Percentiles rank a stretch among this genome's conserved stretches.
These are phyloP conservation scores for Alfaro cultratus DNA, from an alignment of 2,797 vertebrate species.

Conservation along the genomic window DNA sequence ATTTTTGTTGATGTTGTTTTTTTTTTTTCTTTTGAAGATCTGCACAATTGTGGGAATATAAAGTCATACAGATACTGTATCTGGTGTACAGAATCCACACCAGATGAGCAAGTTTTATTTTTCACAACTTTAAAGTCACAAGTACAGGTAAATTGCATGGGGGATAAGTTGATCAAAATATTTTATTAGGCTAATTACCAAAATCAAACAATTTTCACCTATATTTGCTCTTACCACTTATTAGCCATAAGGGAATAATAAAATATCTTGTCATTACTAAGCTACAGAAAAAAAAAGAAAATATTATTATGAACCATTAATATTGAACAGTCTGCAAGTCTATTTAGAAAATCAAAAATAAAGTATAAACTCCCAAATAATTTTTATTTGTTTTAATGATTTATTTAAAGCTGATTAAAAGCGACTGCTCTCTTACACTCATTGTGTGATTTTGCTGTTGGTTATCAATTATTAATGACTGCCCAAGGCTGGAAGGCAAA, in stretches of 20 bases:
- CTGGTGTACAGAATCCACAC: slow-evolving; percentile 22
- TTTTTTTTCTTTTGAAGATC: slow-evolving; percentile 20
- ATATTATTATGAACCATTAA: background rate
- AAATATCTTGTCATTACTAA: background rate
- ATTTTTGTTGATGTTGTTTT: background rate
- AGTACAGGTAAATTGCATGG: background rate
- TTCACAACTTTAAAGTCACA: background rate
- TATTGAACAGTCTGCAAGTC: background rate
- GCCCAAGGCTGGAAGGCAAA: background rate
- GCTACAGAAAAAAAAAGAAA: background rate
- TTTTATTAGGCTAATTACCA: background rate
- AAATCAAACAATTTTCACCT: background rate
- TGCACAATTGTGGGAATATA: slow-evolving; percentile 44
- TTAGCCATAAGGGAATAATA: background rate
- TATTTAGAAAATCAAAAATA: background rate
- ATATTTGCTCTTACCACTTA: background rate
- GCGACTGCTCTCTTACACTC: background rate
- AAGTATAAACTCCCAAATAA: background rate
- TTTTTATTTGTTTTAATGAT: background rate
- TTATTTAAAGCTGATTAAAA: background rate
- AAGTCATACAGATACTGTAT: slow-evolving; percentile 34
- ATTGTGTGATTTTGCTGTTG: background rate
- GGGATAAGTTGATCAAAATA: background rate
- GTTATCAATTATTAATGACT: background rate
- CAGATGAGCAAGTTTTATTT: slow-evolving; percentile 3